Evolutionary conservation across 2,797 vertebrate species (phyloP).

Genomic region (Notoglanidium macrostoma): DNA sequence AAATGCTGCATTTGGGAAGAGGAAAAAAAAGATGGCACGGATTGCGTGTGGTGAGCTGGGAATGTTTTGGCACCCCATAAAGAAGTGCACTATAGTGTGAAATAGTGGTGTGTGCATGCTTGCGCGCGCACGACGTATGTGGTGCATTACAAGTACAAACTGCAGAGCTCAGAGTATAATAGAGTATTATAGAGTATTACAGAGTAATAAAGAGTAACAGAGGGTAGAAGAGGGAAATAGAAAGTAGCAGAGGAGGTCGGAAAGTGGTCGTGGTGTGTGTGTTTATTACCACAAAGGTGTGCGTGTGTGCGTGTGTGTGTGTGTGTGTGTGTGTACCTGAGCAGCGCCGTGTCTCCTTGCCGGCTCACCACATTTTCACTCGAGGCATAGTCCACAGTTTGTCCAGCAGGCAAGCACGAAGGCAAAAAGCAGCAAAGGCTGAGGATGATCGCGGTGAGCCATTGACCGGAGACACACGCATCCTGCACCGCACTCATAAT

Average conservation of each 20-base stretch:
- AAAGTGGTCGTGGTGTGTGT: neutral
- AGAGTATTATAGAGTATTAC: neutral
- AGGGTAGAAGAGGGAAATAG: no score
- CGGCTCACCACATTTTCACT: constrained; percentile 92
- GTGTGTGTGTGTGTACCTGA: constrained; percentile 79
- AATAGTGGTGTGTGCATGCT: neutral
- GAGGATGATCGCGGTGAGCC: constrained; percentile 90
- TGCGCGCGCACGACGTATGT: neutral
- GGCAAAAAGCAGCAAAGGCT: constrained; percentile 92
- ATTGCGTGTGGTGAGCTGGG: neutral
- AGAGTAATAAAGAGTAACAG: no score
- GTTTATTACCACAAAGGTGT: neutral
- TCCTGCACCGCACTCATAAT: constrained; percentile 92
- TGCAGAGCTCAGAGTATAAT: neutral
- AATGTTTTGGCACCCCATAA: neutral
- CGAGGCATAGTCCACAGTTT: constrained; percentile 91
- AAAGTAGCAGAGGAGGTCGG: neutral
- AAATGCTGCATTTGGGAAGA: neutral
- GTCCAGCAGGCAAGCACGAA: constrained; percentile 90
- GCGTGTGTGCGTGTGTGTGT: constrained; percentile 12
- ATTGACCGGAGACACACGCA: constrained; percentile 93
- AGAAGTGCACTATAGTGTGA: neutral
- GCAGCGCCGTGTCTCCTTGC: constrained; percentile 94
- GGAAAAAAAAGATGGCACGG: no score
- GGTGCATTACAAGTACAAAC: neutral